phyloP scores from a whole-genome alignment of 2,113 vertebrate genomes.

The Seriola rivoliana region DNA sequence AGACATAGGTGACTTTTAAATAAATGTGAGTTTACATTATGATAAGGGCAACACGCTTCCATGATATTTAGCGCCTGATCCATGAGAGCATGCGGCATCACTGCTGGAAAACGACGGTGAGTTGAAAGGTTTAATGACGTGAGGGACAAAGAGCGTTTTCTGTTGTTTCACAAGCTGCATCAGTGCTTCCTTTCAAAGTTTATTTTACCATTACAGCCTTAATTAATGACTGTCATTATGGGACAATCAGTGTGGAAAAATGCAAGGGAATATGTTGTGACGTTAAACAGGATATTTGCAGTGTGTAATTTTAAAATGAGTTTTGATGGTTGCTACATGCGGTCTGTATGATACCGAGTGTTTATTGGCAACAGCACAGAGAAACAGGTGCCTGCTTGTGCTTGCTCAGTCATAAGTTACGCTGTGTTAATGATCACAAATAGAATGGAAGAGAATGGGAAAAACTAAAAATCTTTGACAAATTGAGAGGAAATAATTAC shows the following conservation, averaged over 20 bases:
- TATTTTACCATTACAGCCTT: too few species aligned
- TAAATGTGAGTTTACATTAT: background rate
- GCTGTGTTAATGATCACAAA: constrained; percentile 4
- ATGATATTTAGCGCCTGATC: background rate
- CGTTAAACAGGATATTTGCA: background rate
- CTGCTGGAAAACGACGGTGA: background rate
- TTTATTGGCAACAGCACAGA: constrained; percentile 45
- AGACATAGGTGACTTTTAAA: too few species aligned
- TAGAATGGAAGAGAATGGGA: constrained; percentile 25
- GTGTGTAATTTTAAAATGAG: background rate
- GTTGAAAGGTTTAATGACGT: too few species aligned
- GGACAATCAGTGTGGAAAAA: constrained; percentile 2
- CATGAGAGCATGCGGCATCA: background rate
- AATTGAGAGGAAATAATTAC: constrained; percentile 48
- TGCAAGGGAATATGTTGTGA: background rate
- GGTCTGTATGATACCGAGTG: background rate
- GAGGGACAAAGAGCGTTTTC: too few species aligned
- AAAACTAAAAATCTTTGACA: constrained; percentile 15
- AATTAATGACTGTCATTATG: background rate
- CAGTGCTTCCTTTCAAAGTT: too few species aligned
- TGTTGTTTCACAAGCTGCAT: too few species aligned
- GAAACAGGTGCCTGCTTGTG: background rate
- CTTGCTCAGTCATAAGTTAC: constrained; percentile 1
- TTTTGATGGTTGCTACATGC: background rate
- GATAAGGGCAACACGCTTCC: too few species aligned